A percentile compares a stretch with the other conserved stretches of the same genome.
Evolutionary conservation across 2,797 vertebrate genomes (phyloP).

Genomic region (Melanogrammus aeglefinus): DNA sequence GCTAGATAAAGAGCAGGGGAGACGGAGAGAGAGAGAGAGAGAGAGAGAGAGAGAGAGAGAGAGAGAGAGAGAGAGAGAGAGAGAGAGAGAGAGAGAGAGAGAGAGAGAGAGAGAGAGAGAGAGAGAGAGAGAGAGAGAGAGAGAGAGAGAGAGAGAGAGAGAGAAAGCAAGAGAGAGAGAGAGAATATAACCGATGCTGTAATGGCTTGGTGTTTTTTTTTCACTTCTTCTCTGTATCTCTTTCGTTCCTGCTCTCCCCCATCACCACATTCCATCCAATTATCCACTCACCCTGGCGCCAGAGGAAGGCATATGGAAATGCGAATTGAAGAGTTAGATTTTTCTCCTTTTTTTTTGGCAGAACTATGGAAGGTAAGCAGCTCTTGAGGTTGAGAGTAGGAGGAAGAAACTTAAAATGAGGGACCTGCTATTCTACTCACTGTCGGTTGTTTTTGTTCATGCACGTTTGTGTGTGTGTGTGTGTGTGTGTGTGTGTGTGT

Average conservation of each 20-base stretch:
- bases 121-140: too few relatives aligned
- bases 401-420: slow-evolving; percentile 61
- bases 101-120: too few relatives aligned
- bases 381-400: slow-evolving; percentile 66
- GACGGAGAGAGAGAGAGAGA: too few relatives aligned
- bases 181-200: slow-evolving; percentile 59
- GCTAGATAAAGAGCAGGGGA: slow-evolving; percentile 20
- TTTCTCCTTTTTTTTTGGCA: slow-evolving; percentile 57
- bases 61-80: too few relatives aligned
- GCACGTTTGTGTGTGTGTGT: too few relatives aligned
- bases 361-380: slow-evolving; percentile 70
- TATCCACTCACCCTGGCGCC: slow-evolving; percentile 80
- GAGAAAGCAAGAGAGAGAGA: slow-evolving; percentile 22
- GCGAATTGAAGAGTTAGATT: slow-evolving; percentile 73
- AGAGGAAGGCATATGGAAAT: slow-evolving; percentile 81
- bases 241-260: slow-evolving; percentile 72
- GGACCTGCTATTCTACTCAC: slow-evolving; percentile 47
- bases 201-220: slow-evolving; percentile 68
- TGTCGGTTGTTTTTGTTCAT: too few relatives aligned
- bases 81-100: too few relatives aligned
- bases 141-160: too few relatives aligned
- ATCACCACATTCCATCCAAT: slow-evolving; percentile 80
- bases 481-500: too few relatives aligned
- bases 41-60: too few relatives aligned
- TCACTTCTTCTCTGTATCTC: slow-evolving; percentile 70